Evolutionary conservation across 2,888 invertebrate genomes (phyloP).

Genomic region (Julus scandinavius): DNA sequence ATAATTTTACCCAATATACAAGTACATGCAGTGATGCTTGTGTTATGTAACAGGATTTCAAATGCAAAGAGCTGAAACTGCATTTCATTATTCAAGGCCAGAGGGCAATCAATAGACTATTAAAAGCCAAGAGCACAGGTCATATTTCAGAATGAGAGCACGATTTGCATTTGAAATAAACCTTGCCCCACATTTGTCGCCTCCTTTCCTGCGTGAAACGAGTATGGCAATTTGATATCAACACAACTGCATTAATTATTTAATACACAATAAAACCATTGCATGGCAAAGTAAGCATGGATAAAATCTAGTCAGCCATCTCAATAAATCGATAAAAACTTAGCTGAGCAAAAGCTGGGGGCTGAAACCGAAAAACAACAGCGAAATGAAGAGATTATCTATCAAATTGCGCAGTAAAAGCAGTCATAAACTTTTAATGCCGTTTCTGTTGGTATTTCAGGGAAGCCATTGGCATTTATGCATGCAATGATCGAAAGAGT

Average conservation of each 20-base stretch:
- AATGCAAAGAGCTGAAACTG: background rate
- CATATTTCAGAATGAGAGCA: background rate
- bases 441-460: too few species aligned
- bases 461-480: too few species aligned
- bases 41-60: background rate
- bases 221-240: background rate
- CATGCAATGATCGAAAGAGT: background rate
- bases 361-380: background rate
- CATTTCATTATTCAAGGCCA: background rate
- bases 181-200: background rate
- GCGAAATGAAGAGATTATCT: background rate
- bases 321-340: constrained; percentile 5
- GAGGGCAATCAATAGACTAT: background rate
- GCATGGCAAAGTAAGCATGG: background rate
- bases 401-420: background rate
- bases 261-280: background rate
- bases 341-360: background rate
- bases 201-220: background rate
- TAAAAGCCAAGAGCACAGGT: background rate
- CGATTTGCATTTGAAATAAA: background rate
- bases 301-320: background rate
- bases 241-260: background rate
- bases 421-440: background rate
- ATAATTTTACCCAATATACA: background rate
- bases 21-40: background rate